Conservation (phyloP, 37 sponge, comb jelly and placozoan genomes). For the Oscarella lobularis region DNA sequence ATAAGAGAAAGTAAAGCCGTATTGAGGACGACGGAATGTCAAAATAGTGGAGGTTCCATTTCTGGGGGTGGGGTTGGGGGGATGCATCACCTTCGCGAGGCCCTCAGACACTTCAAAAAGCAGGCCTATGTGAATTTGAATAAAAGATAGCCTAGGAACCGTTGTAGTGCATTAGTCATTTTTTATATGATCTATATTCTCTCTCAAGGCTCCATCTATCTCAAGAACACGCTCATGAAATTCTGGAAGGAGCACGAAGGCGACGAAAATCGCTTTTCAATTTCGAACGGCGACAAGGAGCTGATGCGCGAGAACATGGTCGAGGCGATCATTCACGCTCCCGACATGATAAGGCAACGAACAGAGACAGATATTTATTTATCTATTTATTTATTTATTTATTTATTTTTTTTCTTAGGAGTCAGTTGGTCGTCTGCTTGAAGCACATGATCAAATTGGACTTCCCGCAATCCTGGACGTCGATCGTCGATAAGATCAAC, state of each 20-base stretch:
- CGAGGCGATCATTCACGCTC: conserved; percentile 56
- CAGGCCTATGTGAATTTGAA: no score
- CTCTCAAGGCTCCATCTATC: conserved; percentile 59
- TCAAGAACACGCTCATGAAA: conserved; percentile 73
- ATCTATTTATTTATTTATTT: no score
- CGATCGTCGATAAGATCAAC: conserved; percentile 36
- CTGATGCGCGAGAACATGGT: conserved; percentile 54
- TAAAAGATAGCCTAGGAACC: no score
- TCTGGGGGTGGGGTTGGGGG: no score
- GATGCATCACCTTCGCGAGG: no score
- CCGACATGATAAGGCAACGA: conserved; percentile 45
- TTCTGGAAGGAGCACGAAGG: conserved; percentile 61
- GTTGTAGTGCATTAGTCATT: not conserved
- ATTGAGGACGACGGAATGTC: no score
- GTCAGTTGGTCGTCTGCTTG: conserved; percentile 68
- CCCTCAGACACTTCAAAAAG: no score
- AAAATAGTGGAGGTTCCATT: no score
- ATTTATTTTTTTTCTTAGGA: no score
- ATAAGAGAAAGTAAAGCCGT: no score
- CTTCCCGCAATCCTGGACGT: conserved; percentile 72
- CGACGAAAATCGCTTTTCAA: conserved; percentile 21
- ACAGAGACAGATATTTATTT: no score
- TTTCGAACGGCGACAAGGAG: conserved; percentile 35
- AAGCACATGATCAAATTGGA: conserved; percentile 64
- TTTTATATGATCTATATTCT: not conserved